A percentile compares a stretch with the other conserved stretches of the same genome.
Conservation (phyloP, 2,888 invertebrate genomes). For the Cordilura impudica region DNA sequence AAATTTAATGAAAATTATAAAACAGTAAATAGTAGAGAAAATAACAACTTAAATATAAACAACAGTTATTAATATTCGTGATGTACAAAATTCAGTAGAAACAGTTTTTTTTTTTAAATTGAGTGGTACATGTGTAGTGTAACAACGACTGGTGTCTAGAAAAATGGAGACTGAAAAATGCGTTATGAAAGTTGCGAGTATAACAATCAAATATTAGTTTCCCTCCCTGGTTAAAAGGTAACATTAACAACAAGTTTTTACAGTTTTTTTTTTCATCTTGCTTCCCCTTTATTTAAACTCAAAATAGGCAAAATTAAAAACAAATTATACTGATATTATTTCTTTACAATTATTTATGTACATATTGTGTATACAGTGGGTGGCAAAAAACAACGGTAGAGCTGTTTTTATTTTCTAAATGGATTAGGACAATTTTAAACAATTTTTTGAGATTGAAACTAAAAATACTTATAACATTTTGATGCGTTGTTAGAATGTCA, state of each 20-base stretch:
- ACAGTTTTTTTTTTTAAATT: not conserved
- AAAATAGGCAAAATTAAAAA: slow-evolving; percentile 18
- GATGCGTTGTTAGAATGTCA: no score
- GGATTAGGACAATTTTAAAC: not conserved
- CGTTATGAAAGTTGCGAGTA: slow-evolving; percentile 50
- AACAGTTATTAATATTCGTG: not conserved
- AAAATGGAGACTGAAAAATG: not conserved
- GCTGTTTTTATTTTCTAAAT: not conserved
- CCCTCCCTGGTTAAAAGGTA: slow-evolving; percentile 19
- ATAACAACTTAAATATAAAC: not conserved
- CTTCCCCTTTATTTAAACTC: slow-evolving; percentile 33
- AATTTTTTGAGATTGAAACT: no score
- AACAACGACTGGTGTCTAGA: not conserved
- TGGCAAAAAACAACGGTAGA: not conserved
- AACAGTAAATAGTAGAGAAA: not conserved
- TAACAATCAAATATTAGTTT: slow-evolving; percentile 20
- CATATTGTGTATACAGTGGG: slow-evolving; percentile 1
- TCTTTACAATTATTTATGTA: not conserved
- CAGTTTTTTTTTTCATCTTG: not conserved
- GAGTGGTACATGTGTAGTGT: not conserved
- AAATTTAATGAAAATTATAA: not conserved
- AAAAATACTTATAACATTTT: no score
- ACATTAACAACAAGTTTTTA: slow-evolving; percentile 4
- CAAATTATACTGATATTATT: not conserved
- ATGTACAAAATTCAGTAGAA: slow-evolving; percentile 18